phyloP scores from a whole-genome alignment of 2,797 vertebrate species.

The Enteromius paludinosus region DNA sequence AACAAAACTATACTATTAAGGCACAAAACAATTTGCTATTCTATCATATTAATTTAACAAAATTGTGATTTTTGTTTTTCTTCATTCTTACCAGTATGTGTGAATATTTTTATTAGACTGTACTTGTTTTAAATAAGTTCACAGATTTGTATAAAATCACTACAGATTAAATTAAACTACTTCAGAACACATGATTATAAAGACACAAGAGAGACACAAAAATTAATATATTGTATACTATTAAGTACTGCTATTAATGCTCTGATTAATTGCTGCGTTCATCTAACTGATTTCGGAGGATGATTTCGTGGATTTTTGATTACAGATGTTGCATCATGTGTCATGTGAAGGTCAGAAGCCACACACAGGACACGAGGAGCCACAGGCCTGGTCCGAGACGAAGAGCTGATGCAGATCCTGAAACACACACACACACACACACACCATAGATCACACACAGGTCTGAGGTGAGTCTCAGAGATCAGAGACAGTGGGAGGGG shows the following conservation, averaged over 20 bases:
- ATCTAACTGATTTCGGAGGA: neutral
- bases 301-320: neutral
- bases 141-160: neutral
- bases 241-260: neutral
- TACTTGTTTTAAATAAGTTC: neutral
- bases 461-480: neutral
- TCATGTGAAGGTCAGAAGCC: slow-evolving; percentile 18
- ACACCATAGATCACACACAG: neutral
- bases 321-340: neutral
- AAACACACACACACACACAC: slow-evolving; percentile 22
- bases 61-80: neutral
- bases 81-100: neutral
- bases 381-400: slow-evolving; percentile 8
- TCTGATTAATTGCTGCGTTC: neutral
- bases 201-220: neutral
- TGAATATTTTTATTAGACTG: neutral
- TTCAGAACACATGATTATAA: neutral
- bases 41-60: neutral
- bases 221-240: neutral
- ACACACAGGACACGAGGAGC: slow-evolving; percentile 4
- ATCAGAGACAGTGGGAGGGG: neutral
- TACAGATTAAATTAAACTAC: neutral
- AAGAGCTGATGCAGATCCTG: slow-evolving; percentile 19
- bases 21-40: neutral
- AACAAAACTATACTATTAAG: neutral